Base-by-base conservation (phyloP, 2,113 vertebrate species). In the Salminus brasiliensis region DNA sequence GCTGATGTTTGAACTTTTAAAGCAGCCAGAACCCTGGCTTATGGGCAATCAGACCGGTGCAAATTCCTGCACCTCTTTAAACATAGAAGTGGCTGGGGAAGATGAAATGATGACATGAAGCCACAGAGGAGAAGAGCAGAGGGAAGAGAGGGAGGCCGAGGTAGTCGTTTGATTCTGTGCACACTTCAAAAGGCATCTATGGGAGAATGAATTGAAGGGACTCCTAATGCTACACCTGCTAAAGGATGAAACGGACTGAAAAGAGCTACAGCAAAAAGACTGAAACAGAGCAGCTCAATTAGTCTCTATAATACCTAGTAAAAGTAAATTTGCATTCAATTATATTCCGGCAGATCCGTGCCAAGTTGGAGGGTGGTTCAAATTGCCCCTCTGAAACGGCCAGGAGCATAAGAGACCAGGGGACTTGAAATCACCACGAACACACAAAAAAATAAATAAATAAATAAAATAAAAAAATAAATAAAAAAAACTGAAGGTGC, bases 331-430 rank as follows among this genome's bases (percentile, higher is more conserved):
- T 78, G 27, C 73, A 87, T 79, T 80, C 80, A 69, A 82, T 63
- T 79, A 86, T 81, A 76, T 85, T 89, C 88, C 78, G 68, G 88
- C 83, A 88, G 85, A 91, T 85, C 81, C 75, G 63, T 41, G 73
- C 87, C 89, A 89, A 88, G 78, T 82, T 78, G 82, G 18, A 79
- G 68, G 68, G 53, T 68, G 43, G 82, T 79, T 62, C 89, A 86
- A 86, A 87, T 88, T 87, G 82, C 79, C 84, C 62, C 55, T 82
- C 80, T 55, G 63, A 15, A 52, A 55, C 5, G 36, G 2, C 7
- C 7, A 63, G 71, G 66, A 59, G 67, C 18, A 41, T 36, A 2
- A 45, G 21, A 15, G 18, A 39, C n/a, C 15, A 21, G 27, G 63
- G 59, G 57, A 23, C 21, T 5, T 5, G 12, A 27, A 67, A 60